Evolutionary conservation across 2,113 vertebrate genomes (phyloP), one percentile per base, ranked within the genome.

Genomic region (Dasyurus viverrinus): DNA sequence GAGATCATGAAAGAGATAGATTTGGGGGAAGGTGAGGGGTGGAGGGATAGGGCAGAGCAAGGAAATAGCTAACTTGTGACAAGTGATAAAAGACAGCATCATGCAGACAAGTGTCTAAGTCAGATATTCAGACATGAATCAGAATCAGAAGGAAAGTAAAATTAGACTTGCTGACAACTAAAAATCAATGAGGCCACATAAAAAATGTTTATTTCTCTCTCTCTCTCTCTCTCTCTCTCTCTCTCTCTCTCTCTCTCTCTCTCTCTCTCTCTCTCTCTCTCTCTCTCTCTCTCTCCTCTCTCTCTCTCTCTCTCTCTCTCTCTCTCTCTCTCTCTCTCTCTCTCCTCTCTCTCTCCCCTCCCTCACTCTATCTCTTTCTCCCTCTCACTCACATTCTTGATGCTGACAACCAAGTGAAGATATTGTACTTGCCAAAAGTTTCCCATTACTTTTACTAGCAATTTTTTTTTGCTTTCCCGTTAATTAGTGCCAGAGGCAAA

Each of bases 361-460:
- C 8, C 50, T 50, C 50, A 7, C 6, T 50, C 50, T 48, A 48
- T 52, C 50, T 52, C 9, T 10, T 11, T 52, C 50, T 52, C 50
- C 11, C 50, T 52, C 95, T 97, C 89, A 47, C 96, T 92, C 92
- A 53, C 53, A 92, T 91, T 53, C 46, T 92, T 47, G 47, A 54
- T 55, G 89, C 89, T 89, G 94, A 92, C n/a, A 97, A 52, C 25
- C 89, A 68, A 53, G 47, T 7, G 90, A 92, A 93, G 93, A 93
- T 55, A 93, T 48, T 55, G 5, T n/a, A 54, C 1, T 46, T 26
- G 3, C 50, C 6, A 48, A 84, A 94, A 97, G 94, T 90, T 96
- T 94, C 94, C 97, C 96, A 97, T 96, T 89, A 94, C 22, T 76
- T 95, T 95, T 90, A 42, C 47, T 50, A 90, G 54, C n/a, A 76